phyloP scores from a whole-genome alignment of 2,888 invertebrate species.

The Apodemia duryi region DNA sequence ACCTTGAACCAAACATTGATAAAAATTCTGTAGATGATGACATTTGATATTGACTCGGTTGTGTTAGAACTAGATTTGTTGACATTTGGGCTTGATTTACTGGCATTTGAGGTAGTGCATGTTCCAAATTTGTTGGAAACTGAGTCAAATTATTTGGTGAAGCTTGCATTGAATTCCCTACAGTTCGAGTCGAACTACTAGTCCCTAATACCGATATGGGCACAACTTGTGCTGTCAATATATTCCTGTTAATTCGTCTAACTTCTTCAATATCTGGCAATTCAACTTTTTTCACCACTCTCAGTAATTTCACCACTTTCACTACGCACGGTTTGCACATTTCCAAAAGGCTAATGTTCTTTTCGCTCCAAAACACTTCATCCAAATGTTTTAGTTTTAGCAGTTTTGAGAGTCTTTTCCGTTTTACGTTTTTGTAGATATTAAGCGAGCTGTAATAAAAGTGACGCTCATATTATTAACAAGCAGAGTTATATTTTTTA shows the following conservation, averaged over 20 bases:
- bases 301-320: constrained; percentile 6
- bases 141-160: background rate
- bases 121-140: background rate
- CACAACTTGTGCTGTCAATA: constrained; percentile 28
- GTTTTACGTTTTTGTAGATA: background rate
- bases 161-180: background rate
- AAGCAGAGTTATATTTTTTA: background rate
- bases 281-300: constrained; percentile 23
- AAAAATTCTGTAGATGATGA: background rate
- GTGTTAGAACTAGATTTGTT: background rate
- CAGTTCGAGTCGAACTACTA: background rate
- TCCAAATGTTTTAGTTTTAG: background rate
- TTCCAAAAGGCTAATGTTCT: constrained; percentile 15
- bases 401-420: background rate
- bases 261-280: constrained; percentile 29
- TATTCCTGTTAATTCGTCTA: constrained; percentile 26
- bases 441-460: background rate
- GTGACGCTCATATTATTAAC: no score
- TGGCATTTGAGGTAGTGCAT: background rate
- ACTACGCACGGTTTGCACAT: constrained; percentile 21
- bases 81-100: background rate
- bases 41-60: background rate
- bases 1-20: no score
- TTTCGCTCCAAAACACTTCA: background rate
- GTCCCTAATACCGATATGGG: constrained; percentile 18